phyloP scores from a whole-genome alignment of 2,797 vertebrate species.

The Falco novaeseelandiae region DNA sequence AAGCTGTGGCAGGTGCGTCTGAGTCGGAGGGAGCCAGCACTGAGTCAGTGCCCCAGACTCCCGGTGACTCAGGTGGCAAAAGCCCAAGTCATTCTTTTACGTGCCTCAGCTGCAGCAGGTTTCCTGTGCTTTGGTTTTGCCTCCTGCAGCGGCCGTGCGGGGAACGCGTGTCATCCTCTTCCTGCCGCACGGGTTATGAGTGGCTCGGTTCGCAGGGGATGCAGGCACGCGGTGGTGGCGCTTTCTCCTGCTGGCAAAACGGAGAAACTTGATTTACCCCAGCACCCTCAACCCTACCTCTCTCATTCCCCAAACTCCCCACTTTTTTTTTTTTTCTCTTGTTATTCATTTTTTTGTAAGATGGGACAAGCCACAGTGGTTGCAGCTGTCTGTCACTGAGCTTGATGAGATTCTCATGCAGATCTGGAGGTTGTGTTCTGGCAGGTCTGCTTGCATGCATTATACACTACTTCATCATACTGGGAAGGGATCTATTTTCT shows the following conservation, averaged over 20 bases:
- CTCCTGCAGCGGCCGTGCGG: not conserved
- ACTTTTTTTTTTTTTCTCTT: not conserved
- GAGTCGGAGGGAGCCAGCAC: not conserved
- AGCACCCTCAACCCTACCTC: not conserved
- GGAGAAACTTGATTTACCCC: not conserved
- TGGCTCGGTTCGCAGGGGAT: not conserved
- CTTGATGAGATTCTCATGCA: not conserved
- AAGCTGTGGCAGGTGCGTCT: not conserved
- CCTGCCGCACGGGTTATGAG: fast-evolving
- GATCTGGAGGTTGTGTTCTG: not conserved
- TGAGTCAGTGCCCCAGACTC: not conserved
- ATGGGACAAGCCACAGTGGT: not conserved
- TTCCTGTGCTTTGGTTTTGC: not conserved
- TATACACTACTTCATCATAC: not conserved
- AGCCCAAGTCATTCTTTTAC: not conserved
- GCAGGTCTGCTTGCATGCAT: not conserved
- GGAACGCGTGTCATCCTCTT: not conserved
- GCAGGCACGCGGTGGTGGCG: not conserved
- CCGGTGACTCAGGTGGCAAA: slow-evolving; percentile 36
- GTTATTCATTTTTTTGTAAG: not conserved
- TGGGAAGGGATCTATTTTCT: slow-evolving; percentile 42
- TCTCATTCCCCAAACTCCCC: fast-evolving
- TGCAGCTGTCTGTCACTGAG: not conserved
- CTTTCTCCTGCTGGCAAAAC: not conserved
- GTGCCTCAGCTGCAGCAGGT: not conserved